Evolutionary conservation across 2,113 vertebrate species (phyloP).

Genomic region (Zosterops borbonicus): DNA sequence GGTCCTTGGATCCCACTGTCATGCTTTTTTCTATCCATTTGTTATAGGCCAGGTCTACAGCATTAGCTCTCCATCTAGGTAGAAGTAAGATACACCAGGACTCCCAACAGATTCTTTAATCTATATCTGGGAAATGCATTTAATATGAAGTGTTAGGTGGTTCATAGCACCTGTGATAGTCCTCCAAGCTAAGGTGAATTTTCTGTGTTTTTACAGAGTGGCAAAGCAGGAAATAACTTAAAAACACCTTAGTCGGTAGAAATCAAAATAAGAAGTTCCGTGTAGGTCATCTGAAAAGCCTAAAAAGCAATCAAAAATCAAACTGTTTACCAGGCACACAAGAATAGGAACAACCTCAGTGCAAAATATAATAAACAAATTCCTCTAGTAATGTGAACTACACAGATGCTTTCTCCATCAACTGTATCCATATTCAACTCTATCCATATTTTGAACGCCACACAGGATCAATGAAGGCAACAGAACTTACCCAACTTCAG

Average conservation of each 20-base stretch:
- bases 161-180: background rate
- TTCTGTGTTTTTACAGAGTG: background rate
- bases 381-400: background rate
- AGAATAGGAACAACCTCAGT: background rate
- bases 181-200: background rate
- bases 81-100: background rate
- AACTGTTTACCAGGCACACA: conserved; percentile 10
- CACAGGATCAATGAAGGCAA: background rate
- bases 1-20: background rate
- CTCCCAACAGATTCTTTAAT: background rate
- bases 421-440: background rate
- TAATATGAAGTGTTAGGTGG: background rate
- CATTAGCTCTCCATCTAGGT: background rate
- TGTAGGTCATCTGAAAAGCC: background rate
- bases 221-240: conserved; percentile 7
- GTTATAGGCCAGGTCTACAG: background rate
- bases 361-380: background rate
- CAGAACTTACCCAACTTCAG: background rate
- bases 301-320: background rate
- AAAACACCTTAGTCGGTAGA: background rate
- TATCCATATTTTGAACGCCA: background rate
- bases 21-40: background rate
- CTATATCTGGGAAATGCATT: background rate
- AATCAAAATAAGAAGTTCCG: background rate
- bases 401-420: conserved; percentile 3